Evolutionary conservation across 1,140 invertebrate genomes (phyloP), one percentile per base, ranked within the genome.

Genomic region (Eumaeus atala): DNA sequence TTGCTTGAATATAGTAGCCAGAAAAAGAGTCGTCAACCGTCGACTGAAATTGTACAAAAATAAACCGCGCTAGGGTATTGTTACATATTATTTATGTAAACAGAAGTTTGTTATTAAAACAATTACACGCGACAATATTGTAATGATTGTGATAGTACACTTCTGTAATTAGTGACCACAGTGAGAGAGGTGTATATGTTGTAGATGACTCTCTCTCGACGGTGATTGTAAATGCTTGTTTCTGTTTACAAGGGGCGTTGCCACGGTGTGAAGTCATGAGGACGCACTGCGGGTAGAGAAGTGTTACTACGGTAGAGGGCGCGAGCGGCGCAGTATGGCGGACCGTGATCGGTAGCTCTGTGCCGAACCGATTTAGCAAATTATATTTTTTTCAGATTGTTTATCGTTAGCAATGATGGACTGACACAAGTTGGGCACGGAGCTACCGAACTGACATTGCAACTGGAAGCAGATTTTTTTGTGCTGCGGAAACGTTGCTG

Each of bases 401-500:
- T 70, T 79, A 78, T 77, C 78, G 73, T 77, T 72, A 51, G 74
- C 66, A 65, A 67, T 42, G 51, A 48, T 59, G 62, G 80, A 79
- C 78, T 79, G 74, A 82, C 51, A 40, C 61, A 52, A 37, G 69
- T 64, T 66, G 64, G 59, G 68, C 61, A 66, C 66, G 55, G 66
- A 66, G 70, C 57, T 40, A 72, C 74, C 62, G 59, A n/a, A 67
- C 48, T 59, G 34, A 66, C 51, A 68, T 70, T 66, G 73, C 79
- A 80, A 83, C 67, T 70, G 71, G 70, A 70, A 74, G 78, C 81
- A 77, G 75, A 77, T 75, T 74, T 74, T 78, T 81, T 74, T 66
- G 68, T 81, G 70, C 71, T 76, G 77, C 78, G 63, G 62, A 68
- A 28, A 71, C 69, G 74, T 83, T 82, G 73, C 75, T 71, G 70